Conservation (phyloP, 2,797 vertebrate genomes). For the Gambelia wislizenii region DNA sequence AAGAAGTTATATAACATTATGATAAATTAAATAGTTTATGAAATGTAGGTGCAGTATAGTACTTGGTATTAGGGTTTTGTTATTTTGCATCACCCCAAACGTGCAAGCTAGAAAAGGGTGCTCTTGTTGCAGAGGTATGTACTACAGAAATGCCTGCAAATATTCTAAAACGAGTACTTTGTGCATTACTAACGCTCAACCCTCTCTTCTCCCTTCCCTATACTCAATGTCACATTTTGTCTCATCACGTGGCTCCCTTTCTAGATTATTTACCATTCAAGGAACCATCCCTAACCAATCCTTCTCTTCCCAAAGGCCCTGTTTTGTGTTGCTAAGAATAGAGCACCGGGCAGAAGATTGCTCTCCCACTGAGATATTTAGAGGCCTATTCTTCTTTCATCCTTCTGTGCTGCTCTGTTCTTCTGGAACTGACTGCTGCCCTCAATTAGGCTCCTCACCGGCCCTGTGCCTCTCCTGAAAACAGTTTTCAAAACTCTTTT, state of each 20-base stretch:
- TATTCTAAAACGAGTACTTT: background rate
- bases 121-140: background rate
- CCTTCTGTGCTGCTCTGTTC: conserved; percentile 17
- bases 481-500: background rate
- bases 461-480: conserved; percentile 16
- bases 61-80: background rate
- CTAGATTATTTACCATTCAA: background rate
- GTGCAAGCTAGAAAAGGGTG: background rate
- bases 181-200: background rate
- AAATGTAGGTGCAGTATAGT: background rate
- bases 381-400: conserved; percentile 5
- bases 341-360: conserved; percentile 14
- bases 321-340: conserved; percentile 28
- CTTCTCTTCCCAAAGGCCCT: background rate
- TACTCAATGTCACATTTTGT: background rate
- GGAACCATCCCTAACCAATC: background rate
- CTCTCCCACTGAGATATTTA: conserved; percentile 1
- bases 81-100: background rate
- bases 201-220: background rate
- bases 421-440: conserved; percentile 9
- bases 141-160: background rate
- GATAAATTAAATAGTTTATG: background rate
- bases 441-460: conserved; percentile 28
- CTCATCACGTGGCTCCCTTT: background rate
- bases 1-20: background rate